phyloP scores from a whole-genome alignment of 1,140 invertebrate species.

The Drosophila sturtevanti region DNA sequence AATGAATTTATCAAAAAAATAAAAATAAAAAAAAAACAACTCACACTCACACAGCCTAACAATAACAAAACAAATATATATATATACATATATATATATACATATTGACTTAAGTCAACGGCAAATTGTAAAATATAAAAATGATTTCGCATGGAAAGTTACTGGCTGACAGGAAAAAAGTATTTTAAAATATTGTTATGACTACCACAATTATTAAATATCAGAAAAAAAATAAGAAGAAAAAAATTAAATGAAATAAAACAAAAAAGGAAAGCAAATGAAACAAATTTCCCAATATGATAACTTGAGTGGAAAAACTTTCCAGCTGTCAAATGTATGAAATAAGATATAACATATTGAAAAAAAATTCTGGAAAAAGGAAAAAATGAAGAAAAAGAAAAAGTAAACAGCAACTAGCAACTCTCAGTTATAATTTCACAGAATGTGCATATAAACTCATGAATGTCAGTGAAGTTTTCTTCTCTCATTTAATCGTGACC shows the following conservation, averaged over 20 bases:
- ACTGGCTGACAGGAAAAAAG: constrained; percentile 11
- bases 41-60: background rate
- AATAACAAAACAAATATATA: constrained; percentile 10
- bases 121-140: constrained; percentile 11
- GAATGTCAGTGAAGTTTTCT: background rate
- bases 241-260: background rate
- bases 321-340: background rate
- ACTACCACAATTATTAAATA: background rate
- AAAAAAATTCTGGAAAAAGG: background rate
- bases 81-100: background rate
- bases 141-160: constrained; percentile 26
- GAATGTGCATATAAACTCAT: background rate
- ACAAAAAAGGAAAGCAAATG: background rate
- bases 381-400: no score
- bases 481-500: background rate
- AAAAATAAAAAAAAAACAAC: constrained; percentile 18
- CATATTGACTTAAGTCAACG: background rate
- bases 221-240: background rate
- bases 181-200: background rate
- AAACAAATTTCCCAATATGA: background rate
- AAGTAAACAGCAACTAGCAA: no score
- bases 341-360: background rate
- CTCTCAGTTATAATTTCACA: background rate
- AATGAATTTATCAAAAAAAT: constrained; percentile 16
- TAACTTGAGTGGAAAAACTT: background rate